phyloP scores from a whole-genome alignment of 1,140 invertebrate species.

The Hyposmocoma kahamanoa region DNA sequence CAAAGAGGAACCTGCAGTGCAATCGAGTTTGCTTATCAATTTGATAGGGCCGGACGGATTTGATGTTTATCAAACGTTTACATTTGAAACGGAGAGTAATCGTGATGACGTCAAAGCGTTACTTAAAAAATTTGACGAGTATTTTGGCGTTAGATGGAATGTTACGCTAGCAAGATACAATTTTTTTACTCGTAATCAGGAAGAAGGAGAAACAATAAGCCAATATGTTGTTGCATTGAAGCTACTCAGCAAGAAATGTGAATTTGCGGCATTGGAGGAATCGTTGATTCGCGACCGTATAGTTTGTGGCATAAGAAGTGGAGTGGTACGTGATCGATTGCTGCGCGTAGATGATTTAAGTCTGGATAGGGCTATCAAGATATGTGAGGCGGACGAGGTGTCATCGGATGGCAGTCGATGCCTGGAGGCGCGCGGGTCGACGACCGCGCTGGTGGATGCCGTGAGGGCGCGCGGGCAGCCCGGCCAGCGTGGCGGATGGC shows the following conservation, averaged over 20 bases:
- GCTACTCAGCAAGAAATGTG: constrained; percentile 1
- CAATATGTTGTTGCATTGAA: not conserved
- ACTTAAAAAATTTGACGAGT: constrained; percentile 2
- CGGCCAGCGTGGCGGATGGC: not conserved
- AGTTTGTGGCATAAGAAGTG: constrained; percentile 1
- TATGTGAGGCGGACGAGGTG: constrained; percentile 7
- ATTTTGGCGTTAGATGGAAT: not conserved
- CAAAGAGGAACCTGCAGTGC: not conserved
- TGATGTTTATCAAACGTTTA: constrained; percentile 2
- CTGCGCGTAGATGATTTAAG: not conserved
- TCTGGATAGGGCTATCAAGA: not conserved
- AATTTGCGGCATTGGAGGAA: not conserved
- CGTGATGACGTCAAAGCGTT: not conserved
- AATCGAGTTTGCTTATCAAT: constrained; percentile 1
- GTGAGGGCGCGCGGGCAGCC: not conserved
- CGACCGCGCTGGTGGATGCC: not conserved
- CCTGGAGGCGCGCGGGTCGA: not conserved
- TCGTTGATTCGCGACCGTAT: not conserved
- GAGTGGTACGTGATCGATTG: not conserved
- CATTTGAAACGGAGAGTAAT: not conserved
- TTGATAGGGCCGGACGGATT: constrained; percentile 2
- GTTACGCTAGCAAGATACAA: constrained; percentile 7
- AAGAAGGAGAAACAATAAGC: constrained; percentile 2
- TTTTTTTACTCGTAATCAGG: constrained; percentile 4
- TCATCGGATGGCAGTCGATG: not conserved